These are phyloP conservation scores for Tetramorium alpestre DNA, from an alignment of 1,140 invertebrate species.

Conservation along the genomic window DNA sequence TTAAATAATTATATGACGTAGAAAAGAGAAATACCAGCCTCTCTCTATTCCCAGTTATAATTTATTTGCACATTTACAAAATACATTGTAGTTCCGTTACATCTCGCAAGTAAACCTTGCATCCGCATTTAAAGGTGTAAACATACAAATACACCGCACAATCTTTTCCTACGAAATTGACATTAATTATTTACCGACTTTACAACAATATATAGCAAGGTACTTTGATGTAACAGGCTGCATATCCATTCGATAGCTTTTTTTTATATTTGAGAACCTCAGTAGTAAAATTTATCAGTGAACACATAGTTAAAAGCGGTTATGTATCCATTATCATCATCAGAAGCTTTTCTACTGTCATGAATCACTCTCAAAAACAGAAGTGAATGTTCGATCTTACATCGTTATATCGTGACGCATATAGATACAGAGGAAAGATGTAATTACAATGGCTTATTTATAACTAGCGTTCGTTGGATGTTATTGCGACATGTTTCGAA, in stretches of 20 bases:
- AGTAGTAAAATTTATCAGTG: conserved; percentile 6
- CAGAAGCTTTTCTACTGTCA: background rate
- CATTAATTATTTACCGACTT: conserved; percentile 13
- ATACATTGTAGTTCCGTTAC: conserved; percentile 51
- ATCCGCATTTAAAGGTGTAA: background rate
- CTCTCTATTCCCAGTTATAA: background rate
- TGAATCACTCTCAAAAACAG: background rate
- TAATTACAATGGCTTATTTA: background rate
- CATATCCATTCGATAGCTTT: background rate
- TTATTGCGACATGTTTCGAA: background rate
- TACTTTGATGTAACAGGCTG: background rate
- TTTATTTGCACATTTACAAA: conserved; percentile 67
- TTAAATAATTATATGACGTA: background rate
- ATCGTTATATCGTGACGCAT: background rate
- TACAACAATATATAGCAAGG: background rate
- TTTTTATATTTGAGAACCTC: background rate
- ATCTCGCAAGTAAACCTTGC: background rate
- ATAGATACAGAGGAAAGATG: background rate
- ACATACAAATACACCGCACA: conserved; percentile 4
- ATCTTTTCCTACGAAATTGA: background rate
- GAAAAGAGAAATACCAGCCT: background rate
- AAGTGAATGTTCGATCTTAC: background rate
- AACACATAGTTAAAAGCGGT: background rate
- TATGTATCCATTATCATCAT: background rate
- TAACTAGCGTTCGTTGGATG: conserved; percentile 27